A percentile compares a stretch with the other conserved stretches of the same genome.
Conservation (phyloP, 2,888 invertebrate species). For the Oscheius sp. region DNA sequence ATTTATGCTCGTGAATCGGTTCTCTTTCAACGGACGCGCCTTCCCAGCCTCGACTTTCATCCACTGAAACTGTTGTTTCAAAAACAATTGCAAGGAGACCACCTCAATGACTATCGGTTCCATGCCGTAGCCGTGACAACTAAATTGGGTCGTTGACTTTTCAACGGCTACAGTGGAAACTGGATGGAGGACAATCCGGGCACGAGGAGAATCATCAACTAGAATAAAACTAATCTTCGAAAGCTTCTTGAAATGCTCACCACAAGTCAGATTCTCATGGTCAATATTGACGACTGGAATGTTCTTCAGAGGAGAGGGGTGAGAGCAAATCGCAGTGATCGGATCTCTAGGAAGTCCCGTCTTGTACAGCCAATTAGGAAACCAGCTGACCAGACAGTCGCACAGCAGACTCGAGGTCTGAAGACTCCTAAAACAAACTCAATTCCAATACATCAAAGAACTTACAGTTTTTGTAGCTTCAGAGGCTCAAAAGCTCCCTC, state of each 20-base stretch:
- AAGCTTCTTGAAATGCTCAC: slow-evolving; percentile 26
- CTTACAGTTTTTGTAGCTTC: slow-evolving; percentile 53
- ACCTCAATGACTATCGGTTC: slow-evolving; percentile 47
- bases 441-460: slow-evolving; percentile 6
- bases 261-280: slow-evolving; percentile 52
- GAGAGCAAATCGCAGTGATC: slow-evolving; percentile 51
- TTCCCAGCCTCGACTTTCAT: slow-evolving; percentile 54
- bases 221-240: too few relatives aligned
- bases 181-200: slow-evolving; percentile 52
- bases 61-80: slow-evolving; percentile 41
- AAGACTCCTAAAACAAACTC: slow-evolving; percentile 41
- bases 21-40: slow-evolving; percentile 45
- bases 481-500: slow-evolving; percentile 61
- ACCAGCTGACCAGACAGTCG: slow-evolving; percentile 62
- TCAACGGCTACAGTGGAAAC: slow-evolving; percentile 40
- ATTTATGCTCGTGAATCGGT: slow-evolving; percentile 43
- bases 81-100: too few relatives aligned
- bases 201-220: slow-evolving; percentile 59
- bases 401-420: slow-evolving; percentile 57
- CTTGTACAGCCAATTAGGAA: slow-evolving; percentile 52
- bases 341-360: slow-evolving; percentile 40
- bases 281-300: slow-evolving; percentile 53
- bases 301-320: slow-evolving; percentile 47
- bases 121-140: slow-evolving; percentile 55
- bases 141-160: slow-evolving; percentile 43